Base-by-base conservation (phyloP, 2,888 invertebrate genomes). In the Clepsis dumicolana region DNA sequence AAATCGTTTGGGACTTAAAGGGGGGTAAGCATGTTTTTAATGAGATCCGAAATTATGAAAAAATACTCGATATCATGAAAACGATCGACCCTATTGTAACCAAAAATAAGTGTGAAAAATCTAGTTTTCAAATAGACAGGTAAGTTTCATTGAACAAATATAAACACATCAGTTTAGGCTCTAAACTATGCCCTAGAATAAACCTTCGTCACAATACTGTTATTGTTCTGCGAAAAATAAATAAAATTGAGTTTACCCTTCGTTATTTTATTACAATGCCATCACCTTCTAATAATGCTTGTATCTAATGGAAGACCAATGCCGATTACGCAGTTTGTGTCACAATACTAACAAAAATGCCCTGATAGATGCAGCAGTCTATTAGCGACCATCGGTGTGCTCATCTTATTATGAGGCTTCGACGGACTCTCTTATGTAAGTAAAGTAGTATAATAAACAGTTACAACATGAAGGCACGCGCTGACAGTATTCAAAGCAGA, bases 401-500 rank as follows among this genome's bases (percentile, higher is more conserved):
- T 56, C 66, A 67, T 57, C 62, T 57, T 24, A 59, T 59, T 64
- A 32, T 63, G 63, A 57, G 25, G 29, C 54, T 32, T 56, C 41
- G 41, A 16, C 50, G 32, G 60, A 12, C 29, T 29, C 60, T 57
- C 50, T 68, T 68, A 68, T 68, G 68, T 64, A 68, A 68, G 63
- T 64, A 2, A 64, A 59, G 57, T 63, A 52, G 67, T 53, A 52
- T 63, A 62, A 57, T 66, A 75, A 75, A 77, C 77, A 71, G 77
- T 77, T 78, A 80, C 76, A 74, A 75, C 77, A 77, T 72, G 70
- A 79, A 75, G 75, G 76, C 81, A 76, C 80, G 78, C 82, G 78
- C 79, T 75, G 75, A 73, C 73, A 73, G 82, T 80, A 86, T 86
- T 84, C 85, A 83, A 84, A 81, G 80, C 85, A 80, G 80, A 83